A percentile compares a stretch with the other conserved stretches of the same genome.
Evolutionary conservation across 2,888 invertebrate genomes (phyloP).

Genomic region (Leuctra nigra): DNA sequence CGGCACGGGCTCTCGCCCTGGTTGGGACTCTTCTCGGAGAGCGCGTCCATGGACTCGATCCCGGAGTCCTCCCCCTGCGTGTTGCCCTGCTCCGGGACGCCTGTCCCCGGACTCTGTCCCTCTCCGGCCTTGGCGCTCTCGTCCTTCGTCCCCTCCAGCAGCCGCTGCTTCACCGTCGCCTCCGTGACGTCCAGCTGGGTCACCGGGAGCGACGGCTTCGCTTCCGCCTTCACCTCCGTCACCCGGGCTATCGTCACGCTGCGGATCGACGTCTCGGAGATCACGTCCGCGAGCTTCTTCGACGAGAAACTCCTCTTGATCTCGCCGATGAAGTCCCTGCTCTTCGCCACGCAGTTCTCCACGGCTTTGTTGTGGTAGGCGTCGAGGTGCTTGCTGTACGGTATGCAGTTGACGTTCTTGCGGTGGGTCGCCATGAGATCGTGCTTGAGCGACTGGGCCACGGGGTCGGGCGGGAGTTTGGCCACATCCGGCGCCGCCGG

Average conservation of each 20-base stretch:
- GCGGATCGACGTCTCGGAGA: not conserved
- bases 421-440: not conserved
- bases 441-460: not conserved
- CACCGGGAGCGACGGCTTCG: slow-evolving; percentile 36
- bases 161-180: slow-evolving; percentile 52
- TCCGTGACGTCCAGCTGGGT: slow-evolving; percentile 45
- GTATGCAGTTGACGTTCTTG: not conserved
- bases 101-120: slow-evolving; percentile 30
- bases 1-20: slow-evolving; percentile 51
- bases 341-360: slow-evolving; percentile 6
- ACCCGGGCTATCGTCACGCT: not conserved
- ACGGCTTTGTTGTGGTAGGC: not conserved
- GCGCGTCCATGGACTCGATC: slow-evolving; percentile 87
- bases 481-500: not conserved
- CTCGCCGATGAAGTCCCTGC: not conserved
- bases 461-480: not conserved
- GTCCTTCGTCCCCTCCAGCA: slow-evolving; percentile 38
- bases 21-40: slow-evolving; percentile 88
- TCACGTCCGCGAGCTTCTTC: not conserved
- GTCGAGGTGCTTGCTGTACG: not conserved
- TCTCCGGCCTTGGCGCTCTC: slow-evolving; percentile 11
- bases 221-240: slow-evolving; percentile 3
- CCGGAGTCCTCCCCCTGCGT: slow-evolving; percentile 80
- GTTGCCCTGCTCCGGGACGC: slow-evolving; percentile 34
- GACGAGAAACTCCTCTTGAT: not conserved